A percentile compares a stretch with the other conserved stretches of the same genome.
These are phyloP conservation scores for Bothrops jararaca DNA, from an alignment of 2,113 vertebrate species.

Conservation along the genomic window DNA sequence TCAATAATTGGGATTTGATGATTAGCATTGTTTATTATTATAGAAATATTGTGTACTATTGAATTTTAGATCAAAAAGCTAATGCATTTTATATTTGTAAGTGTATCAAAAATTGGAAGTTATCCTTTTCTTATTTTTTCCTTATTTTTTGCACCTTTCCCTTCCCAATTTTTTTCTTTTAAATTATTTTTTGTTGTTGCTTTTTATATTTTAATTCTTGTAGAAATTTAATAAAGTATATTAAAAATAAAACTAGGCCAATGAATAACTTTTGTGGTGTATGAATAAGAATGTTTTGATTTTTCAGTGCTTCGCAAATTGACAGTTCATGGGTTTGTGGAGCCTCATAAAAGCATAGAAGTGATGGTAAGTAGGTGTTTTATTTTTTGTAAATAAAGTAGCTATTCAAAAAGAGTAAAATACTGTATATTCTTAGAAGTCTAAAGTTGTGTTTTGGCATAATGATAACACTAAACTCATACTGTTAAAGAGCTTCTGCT, in stretches of 20 bases:
- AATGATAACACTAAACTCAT: neutral
- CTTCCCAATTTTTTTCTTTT: neutral
- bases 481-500: neutral
- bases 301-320: constrained; percentile 89
- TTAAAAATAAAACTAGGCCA: neutral
- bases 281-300: constrained; percentile 13
- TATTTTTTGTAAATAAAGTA: constrained; percentile 18
- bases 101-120: neutral
- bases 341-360: constrained; percentile 88
- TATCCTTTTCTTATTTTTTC: neutral
- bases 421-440: neutral
- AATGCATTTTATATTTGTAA: neutral
- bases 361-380: constrained; percentile 85
- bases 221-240: neutral
- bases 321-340: constrained; percentile 93
- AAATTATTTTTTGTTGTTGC: neutral
- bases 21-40: neutral
- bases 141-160: neutral
- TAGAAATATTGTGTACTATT: neutral
- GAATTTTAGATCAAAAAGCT: neutral
- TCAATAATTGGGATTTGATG: neutral
- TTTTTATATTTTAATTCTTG: neutral
- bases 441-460: neutral
- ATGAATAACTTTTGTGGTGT: neutral
- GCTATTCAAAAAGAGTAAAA: neutral